Conservation (phyloP, 1,140 invertebrate genomes). For the Scaptomyza hsui region DNA sequence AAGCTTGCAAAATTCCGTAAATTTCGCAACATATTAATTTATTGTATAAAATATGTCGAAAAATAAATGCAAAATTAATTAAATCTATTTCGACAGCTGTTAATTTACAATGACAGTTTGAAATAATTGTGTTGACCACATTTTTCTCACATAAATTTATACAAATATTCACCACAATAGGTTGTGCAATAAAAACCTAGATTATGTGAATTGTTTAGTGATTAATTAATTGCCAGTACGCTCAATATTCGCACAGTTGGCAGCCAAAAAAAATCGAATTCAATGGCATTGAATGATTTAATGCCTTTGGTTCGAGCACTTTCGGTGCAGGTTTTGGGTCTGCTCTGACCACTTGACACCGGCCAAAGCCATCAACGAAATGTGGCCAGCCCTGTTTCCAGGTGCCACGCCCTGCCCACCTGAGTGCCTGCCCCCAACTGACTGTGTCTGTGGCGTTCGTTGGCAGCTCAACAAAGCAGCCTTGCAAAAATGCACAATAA, state of each 20-base stretch:
- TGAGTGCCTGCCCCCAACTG: constrained; percentile 10
- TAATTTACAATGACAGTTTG: neutral
- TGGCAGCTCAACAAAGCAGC: constrained; percentile 25
- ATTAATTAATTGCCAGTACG: constrained; percentile 35
- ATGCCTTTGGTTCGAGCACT: constrained; percentile 11
- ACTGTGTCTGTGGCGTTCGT: constrained; percentile 11
- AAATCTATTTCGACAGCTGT: neutral
- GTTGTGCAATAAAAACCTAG: constrained; percentile 6
- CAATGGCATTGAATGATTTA: constrained; percentile 43
- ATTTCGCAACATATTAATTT: neutral
- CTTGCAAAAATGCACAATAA: constrained; percentile 57
- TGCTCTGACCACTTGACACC: constrained; percentile 11
- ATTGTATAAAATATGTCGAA: neutral
- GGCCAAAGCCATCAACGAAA: constrained; percentile 33
- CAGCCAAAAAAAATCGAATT: neutral
- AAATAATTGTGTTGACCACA: neutral
- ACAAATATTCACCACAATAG: neutral
- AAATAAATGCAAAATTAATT: neutral
- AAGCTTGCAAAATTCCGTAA: too few relatives aligned
- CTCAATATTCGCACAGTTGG: neutral
- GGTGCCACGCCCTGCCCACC: constrained; percentile 2
- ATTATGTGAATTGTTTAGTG: constrained; percentile 28
- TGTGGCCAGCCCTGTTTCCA: constrained; percentile 20
- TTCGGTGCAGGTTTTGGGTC: neutral
- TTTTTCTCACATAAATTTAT: neutral